phyloP scores from a whole-genome alignment of 64 coral and sea anemone species.

The Pocillopora damicornis region DNA sequence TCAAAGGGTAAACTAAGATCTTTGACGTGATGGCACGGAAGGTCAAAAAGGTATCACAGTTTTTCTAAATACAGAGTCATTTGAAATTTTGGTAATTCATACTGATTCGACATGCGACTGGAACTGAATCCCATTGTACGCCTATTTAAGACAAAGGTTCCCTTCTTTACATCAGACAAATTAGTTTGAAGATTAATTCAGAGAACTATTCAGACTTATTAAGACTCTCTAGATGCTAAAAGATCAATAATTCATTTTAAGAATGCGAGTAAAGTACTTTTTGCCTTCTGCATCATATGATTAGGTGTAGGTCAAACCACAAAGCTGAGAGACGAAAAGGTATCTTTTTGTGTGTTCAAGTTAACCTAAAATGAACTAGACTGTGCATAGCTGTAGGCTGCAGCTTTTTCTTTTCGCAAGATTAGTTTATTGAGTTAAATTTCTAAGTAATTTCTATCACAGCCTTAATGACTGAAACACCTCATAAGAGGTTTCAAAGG shows the following conservation, averaged over 20 bases:
- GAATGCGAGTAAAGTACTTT: background rate
- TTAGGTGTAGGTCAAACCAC: constrained; percentile 9
- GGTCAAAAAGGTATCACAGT: too few relatives aligned
- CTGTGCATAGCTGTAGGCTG: background rate
- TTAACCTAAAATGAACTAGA: background rate
- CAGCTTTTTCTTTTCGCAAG: background rate
- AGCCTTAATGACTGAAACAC: background rate
- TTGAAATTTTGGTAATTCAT: too few relatives aligned
- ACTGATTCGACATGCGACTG: too few relatives aligned
- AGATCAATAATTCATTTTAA: background rate
- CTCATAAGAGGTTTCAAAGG: background rate
- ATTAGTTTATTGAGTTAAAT: background rate
- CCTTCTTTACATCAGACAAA: too few relatives aligned
- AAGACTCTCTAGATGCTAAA: too few relatives aligned
- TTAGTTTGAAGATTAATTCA: too few relatives aligned
- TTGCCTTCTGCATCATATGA: background rate
- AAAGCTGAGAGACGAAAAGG: background rate
- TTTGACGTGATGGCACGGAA: too few relatives aligned
- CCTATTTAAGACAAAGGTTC: too few relatives aligned
- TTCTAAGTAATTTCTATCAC: background rate
- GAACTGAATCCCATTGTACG: too few relatives aligned
- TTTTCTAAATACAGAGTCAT: too few relatives aligned
- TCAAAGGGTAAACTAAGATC: too few relatives aligned
- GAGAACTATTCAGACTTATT: too few relatives aligned
- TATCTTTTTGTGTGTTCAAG: background rate